Evolutionary conservation across 2,797 vertebrate species (phyloP).

Genomic region (Onychomys arenicola): DNA sequence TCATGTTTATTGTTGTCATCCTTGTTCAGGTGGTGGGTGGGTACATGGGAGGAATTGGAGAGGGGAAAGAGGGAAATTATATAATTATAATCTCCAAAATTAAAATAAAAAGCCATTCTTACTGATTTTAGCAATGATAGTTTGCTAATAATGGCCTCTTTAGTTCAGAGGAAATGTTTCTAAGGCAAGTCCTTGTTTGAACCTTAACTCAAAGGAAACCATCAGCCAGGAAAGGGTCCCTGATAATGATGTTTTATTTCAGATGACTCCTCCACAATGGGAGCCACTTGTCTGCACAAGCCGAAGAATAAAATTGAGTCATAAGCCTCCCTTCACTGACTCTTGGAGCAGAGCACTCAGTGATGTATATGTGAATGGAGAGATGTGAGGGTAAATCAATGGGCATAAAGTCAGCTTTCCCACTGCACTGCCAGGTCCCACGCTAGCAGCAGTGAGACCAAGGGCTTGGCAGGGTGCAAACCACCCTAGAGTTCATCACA

Average conservation of each 20-base stretch:
- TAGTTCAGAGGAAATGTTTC: neutral
- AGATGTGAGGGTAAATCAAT: conserved; percentile 54
- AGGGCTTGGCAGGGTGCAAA: neutral
- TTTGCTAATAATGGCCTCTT: conserved; percentile 26
- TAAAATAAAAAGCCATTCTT: neutral
- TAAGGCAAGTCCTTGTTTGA: neutral
- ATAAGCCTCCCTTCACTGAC: conserved; percentile 56
- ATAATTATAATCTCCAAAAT: neutral
- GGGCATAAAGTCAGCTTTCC: conserved; percentile 25
- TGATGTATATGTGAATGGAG: neutral
- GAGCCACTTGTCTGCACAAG: conserved; percentile 64
- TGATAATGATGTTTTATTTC: conserved; percentile 66
- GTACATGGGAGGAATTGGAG: neutral
- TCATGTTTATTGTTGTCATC: neutral
- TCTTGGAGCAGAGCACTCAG: neutral
- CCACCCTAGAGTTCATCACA: neutral
- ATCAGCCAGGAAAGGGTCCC: neutral
- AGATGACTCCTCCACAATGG: conserved; percentile 8
- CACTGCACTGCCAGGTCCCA: accelerated
- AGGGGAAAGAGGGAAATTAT: neutral
- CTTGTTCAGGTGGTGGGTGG: neutral
- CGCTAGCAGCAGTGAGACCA: neutral
- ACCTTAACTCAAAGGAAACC: conserved; percentile 1
- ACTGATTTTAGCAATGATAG: neutral
- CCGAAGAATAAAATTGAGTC: conserved; percentile 18